phyloP scores from a whole-genome alignment of 2,113 vertebrate species.

The Baryphthengus martii region DNA sequence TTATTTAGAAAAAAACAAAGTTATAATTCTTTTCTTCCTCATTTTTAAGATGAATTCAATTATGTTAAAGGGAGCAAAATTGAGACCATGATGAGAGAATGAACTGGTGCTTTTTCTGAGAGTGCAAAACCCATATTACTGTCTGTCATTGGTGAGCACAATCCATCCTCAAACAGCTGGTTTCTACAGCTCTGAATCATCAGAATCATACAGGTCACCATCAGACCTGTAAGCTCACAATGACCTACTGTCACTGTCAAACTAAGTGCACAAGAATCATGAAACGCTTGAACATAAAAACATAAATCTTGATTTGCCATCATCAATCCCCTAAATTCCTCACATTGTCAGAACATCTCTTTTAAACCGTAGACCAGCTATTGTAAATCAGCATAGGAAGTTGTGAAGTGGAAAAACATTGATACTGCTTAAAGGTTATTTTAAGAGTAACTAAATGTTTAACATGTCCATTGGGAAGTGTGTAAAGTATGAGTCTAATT shows the following conservation, averaged over 20 bases:
- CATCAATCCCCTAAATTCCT: not conserved
- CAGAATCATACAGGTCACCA: too few species aligned
- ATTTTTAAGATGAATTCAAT: not conserved
- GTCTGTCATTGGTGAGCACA: not conserved
- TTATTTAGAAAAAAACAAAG: not conserved
- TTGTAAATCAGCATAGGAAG: not conserved
- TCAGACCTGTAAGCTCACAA: not conserved
- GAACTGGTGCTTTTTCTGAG: not conserved
- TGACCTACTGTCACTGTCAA: not conserved
- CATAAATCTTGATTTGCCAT: not conserved
- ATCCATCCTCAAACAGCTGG: not conserved
- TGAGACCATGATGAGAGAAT: not conserved
- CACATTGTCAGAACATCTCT: not conserved
- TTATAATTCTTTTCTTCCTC: not conserved
- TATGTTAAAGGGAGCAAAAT: not conserved
- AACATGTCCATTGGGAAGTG: not conserved
- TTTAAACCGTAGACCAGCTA: not conserved
- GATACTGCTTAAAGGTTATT: not conserved
- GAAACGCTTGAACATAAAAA: not conserved
- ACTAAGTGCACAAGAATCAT: not conserved
- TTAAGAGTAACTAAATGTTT: not conserved
- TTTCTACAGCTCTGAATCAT: too few species aligned
- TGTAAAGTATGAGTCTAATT: not conserved
- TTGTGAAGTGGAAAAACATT: not conserved
- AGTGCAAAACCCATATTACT: not conserved